These are phyloP conservation scores for Hippocampus zosterae DNA, from an alignment of 2,113 vertebrate genomes.

Conservation along the genomic window DNA sequence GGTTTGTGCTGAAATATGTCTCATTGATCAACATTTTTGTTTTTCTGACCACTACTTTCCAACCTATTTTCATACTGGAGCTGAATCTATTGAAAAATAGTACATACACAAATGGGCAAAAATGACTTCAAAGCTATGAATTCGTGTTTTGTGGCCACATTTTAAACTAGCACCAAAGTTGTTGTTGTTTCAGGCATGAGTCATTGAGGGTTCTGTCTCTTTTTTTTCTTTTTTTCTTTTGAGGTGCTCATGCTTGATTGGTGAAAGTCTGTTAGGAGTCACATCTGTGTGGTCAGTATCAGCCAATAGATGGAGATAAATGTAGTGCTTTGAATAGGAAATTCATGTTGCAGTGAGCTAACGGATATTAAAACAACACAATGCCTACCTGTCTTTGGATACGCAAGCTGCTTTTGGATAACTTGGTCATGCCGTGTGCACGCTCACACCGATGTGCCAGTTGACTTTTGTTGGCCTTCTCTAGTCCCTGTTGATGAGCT, in stretches of 20 bases:
- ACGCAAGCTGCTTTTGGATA: slow-evolving; percentile 29
- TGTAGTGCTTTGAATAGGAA: slow-evolving; percentile 29
- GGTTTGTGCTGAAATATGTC: neutral
- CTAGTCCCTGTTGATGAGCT: slow-evolving; percentile 67
- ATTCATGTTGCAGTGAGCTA: slow-evolving; percentile 13
- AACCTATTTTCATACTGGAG: neutral
- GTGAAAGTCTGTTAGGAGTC: slow-evolving; percentile 20
- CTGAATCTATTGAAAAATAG: neutral
- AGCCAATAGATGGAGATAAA: slow-evolving; percentile 26
- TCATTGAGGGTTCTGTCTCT: neutral
- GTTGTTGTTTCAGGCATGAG: neutral
- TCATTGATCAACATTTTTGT: neutral
- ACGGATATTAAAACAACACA: slow-evolving; percentile 56
- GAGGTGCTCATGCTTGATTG: slow-evolving; percentile 13
- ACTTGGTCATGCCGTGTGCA: slow-evolving; percentile 19
- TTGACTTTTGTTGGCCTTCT: slow-evolving; percentile 60
- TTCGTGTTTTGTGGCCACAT: neutral
- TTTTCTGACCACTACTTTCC: neutral
- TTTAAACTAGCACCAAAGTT: neutral
- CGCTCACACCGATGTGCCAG: slow-evolving; percentile 23
- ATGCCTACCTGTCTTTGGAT: slow-evolving; percentile 35
- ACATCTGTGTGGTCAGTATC: slow-evolving; percentile 26
- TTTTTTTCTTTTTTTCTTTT: slow-evolving; percentile 14
- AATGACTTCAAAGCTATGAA: neutral
- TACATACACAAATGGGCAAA: neutral